Evolutionary conservation across 2,797 vertebrate genomes (phyloP).

Genomic region (Fringilla coelebs): DNA sequence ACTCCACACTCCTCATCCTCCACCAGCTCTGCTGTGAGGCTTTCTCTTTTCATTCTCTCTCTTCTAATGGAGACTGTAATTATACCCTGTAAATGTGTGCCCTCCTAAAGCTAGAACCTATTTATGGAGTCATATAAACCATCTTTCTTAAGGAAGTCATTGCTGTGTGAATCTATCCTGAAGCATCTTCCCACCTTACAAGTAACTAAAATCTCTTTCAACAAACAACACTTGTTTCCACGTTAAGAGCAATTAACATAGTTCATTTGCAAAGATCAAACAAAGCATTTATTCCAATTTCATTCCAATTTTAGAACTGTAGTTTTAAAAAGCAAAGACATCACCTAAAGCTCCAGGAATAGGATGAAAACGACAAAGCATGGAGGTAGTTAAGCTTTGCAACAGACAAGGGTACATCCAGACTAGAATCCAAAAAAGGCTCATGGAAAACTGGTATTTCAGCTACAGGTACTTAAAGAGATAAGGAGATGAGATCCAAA

Average conservation of each 20-base stretch:
- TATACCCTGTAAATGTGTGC: neutral
- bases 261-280: neutral
- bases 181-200: neutral
- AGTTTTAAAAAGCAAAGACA: neutral
- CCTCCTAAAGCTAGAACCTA: neutral
- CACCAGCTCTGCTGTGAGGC: neutral
- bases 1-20: rapidly evolving
- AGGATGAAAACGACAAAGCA: neutral
- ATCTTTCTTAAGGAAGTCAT: neutral
- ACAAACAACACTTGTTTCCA: neutral
- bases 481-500: neutral
- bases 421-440: neutral
- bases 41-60: neutral
- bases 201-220: neutral
- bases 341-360: neutral
- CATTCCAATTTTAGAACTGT: neutral
- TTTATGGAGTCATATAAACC: neutral
- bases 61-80: neutral
- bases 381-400: neutral
- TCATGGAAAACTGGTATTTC: neutral
- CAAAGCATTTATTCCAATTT: neutral
- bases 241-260: neutral
- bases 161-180: neutral
- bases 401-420: neutral
- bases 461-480: neutral